These are phyloP conservation scores for Cordilura impudica DNA, from an alignment of 2,888 invertebrate genomes.

Conservation along the genomic window DNA sequence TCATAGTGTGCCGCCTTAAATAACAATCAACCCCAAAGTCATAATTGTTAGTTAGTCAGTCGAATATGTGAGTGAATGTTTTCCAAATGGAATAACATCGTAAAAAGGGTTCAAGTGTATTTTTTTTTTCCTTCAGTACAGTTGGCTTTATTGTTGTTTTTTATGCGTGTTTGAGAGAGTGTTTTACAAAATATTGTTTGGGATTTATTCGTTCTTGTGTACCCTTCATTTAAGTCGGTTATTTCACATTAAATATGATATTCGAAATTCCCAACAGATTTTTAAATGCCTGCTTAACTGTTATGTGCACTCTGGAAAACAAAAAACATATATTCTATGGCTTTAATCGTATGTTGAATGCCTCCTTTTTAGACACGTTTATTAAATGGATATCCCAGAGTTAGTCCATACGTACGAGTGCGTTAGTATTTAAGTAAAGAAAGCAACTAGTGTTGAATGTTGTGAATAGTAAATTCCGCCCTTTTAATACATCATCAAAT, in stretches of 20 bases:
- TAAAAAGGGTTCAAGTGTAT: constrained; percentile 2
- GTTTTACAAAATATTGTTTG: neutral
- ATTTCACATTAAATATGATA: constrained; percentile 20
- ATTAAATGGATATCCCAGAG: neutral
- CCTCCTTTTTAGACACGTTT: neutral
- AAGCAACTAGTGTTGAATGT: neutral
- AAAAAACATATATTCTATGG: neutral
- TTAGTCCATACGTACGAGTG: neutral
- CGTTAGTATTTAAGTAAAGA: too few relatives aligned
- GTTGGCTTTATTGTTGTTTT: neutral
- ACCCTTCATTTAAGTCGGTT: constrained; percentile 14
- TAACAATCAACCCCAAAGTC: constrained; percentile 3
- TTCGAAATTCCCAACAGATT: constrained; percentile 23
- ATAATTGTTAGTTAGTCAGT: neutral
- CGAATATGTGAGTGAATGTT: neutral
- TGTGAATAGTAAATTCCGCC: neutral
- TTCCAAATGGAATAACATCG: neutral
- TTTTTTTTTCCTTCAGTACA: neutral
- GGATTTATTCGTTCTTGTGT: neutral
- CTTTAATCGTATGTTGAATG: neutral
- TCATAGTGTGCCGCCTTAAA: neutral
- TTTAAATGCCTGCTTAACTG: constrained; percentile 23
- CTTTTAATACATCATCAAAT: neutral
- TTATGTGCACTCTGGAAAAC: constrained; percentile 13
- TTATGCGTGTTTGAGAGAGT: neutral